Percentiles rank a stretch among this genome's conserved stretches.
Evolutionary conservation across 2,113 vertebrate species (phyloP).

Genomic region (Mixornis gularis): DNA sequence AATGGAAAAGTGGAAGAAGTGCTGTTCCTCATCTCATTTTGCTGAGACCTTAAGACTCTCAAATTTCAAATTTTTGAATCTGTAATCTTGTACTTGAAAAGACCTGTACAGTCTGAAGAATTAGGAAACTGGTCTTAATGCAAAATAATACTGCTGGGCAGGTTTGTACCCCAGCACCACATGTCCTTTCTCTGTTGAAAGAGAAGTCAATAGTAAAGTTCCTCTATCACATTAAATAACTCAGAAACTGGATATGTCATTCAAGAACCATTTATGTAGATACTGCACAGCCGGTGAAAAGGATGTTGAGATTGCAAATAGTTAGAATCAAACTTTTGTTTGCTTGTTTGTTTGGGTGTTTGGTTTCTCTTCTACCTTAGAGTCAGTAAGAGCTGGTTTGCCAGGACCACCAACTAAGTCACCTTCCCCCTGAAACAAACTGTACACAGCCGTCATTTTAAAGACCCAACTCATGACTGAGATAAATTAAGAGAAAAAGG

Average conservation of each 20-base stretch:
- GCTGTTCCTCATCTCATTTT: not conserved
- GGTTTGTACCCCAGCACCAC: not conserved
- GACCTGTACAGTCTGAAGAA: not conserved
- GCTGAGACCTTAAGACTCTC: fast-evolving
- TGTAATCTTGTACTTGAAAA: not conserved
- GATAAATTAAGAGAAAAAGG: not conserved
- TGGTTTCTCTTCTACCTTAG: slow-evolving; percentile 26
- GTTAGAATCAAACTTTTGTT: not conserved
- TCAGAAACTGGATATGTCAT: not conserved
- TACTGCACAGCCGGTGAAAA: not conserved
- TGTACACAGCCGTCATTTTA: not conserved
- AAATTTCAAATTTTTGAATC: not conserved
- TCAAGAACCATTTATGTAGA: not conserved
- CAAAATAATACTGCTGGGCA: not conserved
- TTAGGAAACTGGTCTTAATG: not conserved
- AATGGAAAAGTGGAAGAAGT: not conserved
- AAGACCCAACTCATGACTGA: not conserved
- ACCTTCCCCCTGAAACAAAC: slow-evolving; percentile 65
- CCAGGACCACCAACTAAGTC: slow-evolving; percentile 50
- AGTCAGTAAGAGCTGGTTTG: slow-evolving; percentile 28
- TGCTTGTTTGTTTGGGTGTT: not conserved
- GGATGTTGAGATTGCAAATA: not conserved
- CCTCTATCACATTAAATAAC: not conserved
- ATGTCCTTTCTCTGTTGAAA: not conserved
- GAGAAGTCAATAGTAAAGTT: not conserved